Evolutionary conservation across 2,113 vertebrate species (phyloP), one percentile per base, ranked within the genome.

Genomic region (Elachura formosa): DNA sequence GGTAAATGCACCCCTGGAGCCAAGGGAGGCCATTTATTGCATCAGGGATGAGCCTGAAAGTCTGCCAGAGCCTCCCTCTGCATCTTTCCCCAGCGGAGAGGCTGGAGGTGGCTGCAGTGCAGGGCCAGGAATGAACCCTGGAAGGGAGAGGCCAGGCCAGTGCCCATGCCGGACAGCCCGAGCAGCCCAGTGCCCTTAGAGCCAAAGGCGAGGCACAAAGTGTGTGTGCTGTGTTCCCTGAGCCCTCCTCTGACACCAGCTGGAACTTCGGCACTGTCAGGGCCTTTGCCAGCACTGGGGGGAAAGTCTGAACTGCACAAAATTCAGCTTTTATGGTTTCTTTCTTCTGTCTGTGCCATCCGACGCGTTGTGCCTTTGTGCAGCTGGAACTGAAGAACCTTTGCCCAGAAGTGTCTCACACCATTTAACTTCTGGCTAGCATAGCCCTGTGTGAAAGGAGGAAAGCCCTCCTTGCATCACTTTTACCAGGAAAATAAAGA

Each of bases 21-120:
- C 43, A 38, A n/a, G 38, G 31, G 25, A 77, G 25, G 15, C 11
- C 14, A 34, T 49, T 84, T 48, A 34, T 43, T 69, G 45, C 40
- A 34, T 49, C 40, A 23, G 19, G 33, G 45, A 14, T 34, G 31
- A 25, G 40, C 21, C 24, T 71, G 62, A 21, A 68, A 41, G 14
- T 23, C 12, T 33, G 4, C 21, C n/a, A 71, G 45, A 45, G 33
- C 34, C 64, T n/a, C 54, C 15, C 17, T 48, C 7, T 1, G 3
- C 40, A 59, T 33, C 34, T 22, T 18, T 45, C 9, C 3, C 0
- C 0, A 1, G 38, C 43, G 15, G 51, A 59, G 40, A 64, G 21
- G 40, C 25, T 55, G 1, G 68, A 33, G 56, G 20, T 55, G 56
- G 16, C 46, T 71, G 7, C 24, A 31, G 68, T 33, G 58, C 36